A percentile compares a stretch with the other conserved stretches of the same genome.
Evolutionary conservation across 2,113 vertebrate genomes (phyloP).

Genomic region (Caracal caracal): DNA sequence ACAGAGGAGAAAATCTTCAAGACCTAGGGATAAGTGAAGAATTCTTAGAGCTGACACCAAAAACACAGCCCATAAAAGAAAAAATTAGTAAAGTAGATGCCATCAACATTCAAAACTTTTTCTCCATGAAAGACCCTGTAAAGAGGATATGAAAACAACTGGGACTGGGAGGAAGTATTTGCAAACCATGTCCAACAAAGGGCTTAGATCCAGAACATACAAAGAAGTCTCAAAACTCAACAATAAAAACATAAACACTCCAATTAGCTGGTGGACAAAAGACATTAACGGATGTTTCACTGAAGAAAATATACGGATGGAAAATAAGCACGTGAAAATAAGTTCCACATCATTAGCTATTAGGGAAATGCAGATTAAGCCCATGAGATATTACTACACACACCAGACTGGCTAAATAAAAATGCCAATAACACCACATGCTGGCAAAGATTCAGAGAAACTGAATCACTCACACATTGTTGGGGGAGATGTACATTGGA

Average conservation of each 20-base stretch:
- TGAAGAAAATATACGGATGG: background rate
- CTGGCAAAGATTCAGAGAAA: background rate
- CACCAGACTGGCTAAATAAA: background rate
- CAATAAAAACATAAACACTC: background rate
- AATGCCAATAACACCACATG: background rate
- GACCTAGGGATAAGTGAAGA: background rate
- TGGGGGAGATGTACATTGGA: background rate
- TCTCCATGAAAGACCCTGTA: background rate
- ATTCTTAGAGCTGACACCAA: conserved; percentile 9
- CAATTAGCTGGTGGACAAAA: background rate
- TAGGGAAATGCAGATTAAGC: background rate
- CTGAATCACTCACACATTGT: background rate
- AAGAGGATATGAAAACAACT: background rate
- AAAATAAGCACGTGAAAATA: background rate
- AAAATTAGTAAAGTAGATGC: background rate
- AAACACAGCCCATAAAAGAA: background rate
- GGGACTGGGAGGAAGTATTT: conserved; percentile 14
- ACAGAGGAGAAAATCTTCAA: background rate
- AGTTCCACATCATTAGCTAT: background rate
- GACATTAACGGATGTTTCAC: background rate
- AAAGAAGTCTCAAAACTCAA: background rate
- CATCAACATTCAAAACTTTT: background rate
- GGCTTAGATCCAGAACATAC: background rate
- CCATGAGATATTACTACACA: background rate
- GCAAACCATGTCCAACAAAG: background rate